Conservation (phyloP, 2,113 vertebrate genomes). For the Heterocephalus glaber region DNA sequence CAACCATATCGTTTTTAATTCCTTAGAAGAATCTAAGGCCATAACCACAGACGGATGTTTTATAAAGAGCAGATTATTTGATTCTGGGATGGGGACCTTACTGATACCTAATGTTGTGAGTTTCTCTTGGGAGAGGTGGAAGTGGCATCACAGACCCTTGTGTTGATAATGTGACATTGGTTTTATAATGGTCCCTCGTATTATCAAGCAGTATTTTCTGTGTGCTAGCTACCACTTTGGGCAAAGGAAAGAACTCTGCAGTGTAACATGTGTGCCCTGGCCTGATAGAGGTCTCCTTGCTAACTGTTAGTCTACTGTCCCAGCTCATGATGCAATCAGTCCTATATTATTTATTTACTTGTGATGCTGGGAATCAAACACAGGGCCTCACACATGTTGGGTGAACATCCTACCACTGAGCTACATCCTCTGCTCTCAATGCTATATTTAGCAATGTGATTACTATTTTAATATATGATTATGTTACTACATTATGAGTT, state of each 20-base stretch:
- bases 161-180: not conserved
- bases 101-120: not conserved
- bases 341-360: not conserved
- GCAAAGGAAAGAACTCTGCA: not conserved
- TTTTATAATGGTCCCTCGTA: not conserved
- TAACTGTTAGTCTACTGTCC: not conserved
- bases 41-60: conserved; percentile 17
- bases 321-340: not conserved
- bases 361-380: not conserved
- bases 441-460: not conserved
- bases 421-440: not conserved
- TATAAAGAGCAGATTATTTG: not conserved
- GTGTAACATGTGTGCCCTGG: not conserved
- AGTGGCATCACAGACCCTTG: not conserved
- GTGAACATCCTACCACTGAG: not conserved
- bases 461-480: not conserved
- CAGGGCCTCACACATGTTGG: not conserved
- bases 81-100: not conserved
- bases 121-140: conserved; percentile 22
- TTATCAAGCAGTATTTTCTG: not conserved
- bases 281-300: not conserved
- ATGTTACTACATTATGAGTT: not conserved
- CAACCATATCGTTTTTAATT: not conserved
- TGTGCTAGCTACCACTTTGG: not conserved
- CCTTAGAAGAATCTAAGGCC: conserved; percentile 48